Percentiles rank a stretch among this genome's conserved stretches.
These are phyloP conservation scores for Vanacampus margaritifer DNA, from an alignment of 2,113 vertebrate genomes.

Conservation along the genomic window DNA sequence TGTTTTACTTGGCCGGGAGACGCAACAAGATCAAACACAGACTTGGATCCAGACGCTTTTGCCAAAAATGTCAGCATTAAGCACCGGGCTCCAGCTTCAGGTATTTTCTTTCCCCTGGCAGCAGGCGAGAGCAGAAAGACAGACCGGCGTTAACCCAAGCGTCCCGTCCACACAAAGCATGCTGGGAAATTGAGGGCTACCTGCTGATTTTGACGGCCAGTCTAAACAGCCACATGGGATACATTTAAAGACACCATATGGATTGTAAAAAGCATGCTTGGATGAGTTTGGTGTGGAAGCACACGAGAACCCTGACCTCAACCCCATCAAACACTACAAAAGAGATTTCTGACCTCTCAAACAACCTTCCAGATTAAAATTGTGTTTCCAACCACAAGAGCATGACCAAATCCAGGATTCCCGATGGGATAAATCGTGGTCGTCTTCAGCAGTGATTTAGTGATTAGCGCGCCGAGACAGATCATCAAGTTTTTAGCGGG, in stretches of 20 bases:
- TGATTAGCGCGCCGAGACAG: too few species aligned
- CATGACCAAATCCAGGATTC: background rate
- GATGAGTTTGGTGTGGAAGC: background rate
- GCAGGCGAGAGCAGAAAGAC: conserved; percentile 41
- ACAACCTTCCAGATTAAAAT: background rate
- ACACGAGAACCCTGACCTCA: too few species aligned
- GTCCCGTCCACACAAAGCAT: conserved; percentile 3
- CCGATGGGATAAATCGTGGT: background rate
- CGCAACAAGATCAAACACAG: conserved; percentile 69
- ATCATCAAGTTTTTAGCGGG: too few species aligned
- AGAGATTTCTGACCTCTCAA: background rate
- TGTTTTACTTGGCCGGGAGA: conserved; percentile 73
- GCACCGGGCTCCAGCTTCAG: conserved; percentile 65
- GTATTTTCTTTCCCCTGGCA: conserved; percentile 76
- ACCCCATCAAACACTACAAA: background rate
- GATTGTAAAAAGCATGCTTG: background rate
- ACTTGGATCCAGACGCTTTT: conserved; percentile 66
- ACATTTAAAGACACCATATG: background rate
- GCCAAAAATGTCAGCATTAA: conserved; percentile 73
- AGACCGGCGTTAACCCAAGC: conserved; percentile 55
- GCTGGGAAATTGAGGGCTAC: conserved; percentile 44
- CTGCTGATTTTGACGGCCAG: conserved; percentile 31
- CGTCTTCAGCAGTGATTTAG: background rate
- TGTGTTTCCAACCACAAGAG: background rate
- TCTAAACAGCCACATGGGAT: conserved; percentile 20